phyloP scores from a whole-genome alignment of 2,113 vertebrate genomes.

The Chiloscyllium plagiosum region DNA sequence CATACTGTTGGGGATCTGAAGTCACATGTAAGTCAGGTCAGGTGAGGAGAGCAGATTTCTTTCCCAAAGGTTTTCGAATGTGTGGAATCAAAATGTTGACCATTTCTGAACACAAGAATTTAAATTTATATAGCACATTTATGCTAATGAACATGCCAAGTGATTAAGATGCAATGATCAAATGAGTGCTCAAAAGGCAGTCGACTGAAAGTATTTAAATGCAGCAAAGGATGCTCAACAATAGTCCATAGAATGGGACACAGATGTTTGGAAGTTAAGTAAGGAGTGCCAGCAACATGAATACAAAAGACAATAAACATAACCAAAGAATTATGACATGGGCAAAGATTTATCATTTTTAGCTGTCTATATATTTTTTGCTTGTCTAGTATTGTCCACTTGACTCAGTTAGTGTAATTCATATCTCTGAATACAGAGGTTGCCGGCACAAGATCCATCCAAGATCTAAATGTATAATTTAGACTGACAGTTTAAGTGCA shows the following conservation, averaged over 20 bases:
- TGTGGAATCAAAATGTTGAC: background rate
- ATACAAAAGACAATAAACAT: background rate
- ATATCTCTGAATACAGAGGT: background rate
- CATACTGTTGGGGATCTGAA: no score
- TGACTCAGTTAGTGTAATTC: background rate
- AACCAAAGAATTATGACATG: background rate
- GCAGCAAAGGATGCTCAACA: background rate
- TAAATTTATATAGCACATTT: background rate
- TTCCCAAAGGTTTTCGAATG: background rate
- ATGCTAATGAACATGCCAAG: background rate
- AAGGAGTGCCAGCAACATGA: background rate
- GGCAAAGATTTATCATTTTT: background rate
- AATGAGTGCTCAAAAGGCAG: background rate
- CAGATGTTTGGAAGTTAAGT: background rate
- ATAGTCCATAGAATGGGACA: background rate
- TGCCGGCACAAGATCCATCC: background rate
- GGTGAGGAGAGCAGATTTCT: no score
- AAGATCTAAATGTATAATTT: background rate
- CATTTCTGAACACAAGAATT: background rate
- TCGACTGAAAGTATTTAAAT: background rate
- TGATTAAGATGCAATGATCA: background rate
- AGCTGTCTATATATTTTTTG: background rate
- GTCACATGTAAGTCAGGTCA: no score
- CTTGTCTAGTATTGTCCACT: background rate
- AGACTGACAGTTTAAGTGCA: background rate